phyloP scores from a whole-genome alignment of 30 jellyfish, hydroid and myxozoan species.

The Pelagia noctiluca region DNA sequence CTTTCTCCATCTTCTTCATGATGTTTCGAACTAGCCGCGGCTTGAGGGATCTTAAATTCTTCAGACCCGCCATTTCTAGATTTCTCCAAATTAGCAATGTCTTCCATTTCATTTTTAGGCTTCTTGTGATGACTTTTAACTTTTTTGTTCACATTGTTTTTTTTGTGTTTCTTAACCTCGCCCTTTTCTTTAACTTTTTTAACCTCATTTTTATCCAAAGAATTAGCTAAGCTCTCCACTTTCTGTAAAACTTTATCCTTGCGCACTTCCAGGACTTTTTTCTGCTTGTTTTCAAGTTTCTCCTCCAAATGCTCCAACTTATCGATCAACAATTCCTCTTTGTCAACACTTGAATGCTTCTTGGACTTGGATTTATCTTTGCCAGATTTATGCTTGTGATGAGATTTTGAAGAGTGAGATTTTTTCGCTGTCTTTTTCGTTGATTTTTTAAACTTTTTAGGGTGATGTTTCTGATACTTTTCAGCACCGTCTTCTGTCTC shows the following conservation, averaged over 20 bases:
- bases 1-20: no score
- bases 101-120: constrained; percentile 20
- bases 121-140: background rate
- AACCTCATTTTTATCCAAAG: constrained; percentile 19
- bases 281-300: constrained; percentile 57
- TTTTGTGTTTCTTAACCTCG: background rate
- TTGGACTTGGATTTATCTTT: constrained; percentile 5
- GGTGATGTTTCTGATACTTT: background rate
- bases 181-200: constrained; percentile 8
- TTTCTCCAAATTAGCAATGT: background rate
- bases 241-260: constrained; percentile 55
- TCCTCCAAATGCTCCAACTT: constrained; percentile 65
- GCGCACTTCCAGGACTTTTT: constrained; percentile 38
- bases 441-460: background rate
- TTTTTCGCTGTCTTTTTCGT: constrained; percentile 1
- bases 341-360: constrained; percentile 10
- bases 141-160: background rate
- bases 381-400: constrained; percentile 1
- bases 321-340: constrained; percentile 58
- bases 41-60: background rate
- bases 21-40: no score
- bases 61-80: background rate
- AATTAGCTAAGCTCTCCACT: constrained; percentile 40
- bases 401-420: background rate
- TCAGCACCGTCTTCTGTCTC: background rate